Conservation (phyloP, 2,113 vertebrate genomes). For the Microtus oregoni region DNA sequence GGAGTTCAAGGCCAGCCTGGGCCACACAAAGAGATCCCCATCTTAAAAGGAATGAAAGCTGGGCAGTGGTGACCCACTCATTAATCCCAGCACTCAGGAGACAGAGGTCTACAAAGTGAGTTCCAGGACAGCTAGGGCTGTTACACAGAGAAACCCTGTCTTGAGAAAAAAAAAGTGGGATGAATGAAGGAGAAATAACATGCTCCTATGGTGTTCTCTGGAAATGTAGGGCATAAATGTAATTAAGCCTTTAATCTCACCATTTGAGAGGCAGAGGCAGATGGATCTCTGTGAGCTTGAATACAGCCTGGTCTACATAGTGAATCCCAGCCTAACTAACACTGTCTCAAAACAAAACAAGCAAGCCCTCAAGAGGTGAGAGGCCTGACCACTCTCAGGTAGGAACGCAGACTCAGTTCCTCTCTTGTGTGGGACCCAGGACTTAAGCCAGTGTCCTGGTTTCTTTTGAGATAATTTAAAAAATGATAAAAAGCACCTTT, state of each 20-base stretch:
- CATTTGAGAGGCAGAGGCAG: neutral
- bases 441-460: neutral
- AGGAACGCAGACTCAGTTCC: neutral
- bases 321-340: neutral
- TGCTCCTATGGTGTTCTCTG: neutral
- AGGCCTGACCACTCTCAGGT: neutral
- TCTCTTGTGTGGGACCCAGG: accelerated
- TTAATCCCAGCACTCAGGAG: neutral
- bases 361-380: neutral
- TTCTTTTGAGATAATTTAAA: neutral
- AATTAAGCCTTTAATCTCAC: neutral
- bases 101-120: neutral
- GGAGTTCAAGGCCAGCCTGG: neutral
- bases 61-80: neutral
- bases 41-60: neutral
- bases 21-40: too few relatives aligned
- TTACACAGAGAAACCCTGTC: neutral
- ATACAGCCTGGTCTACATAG: neutral
- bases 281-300: neutral
- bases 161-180: neutral
- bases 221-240: neutral
- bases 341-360: neutral
- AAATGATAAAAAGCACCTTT: neutral
- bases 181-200: neutral
- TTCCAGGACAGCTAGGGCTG: neutral